These are phyloP conservation scores for Silvanus unidentatus DNA, from an alignment of 2,888 invertebrate species.

Conservation along the genomic window DNA sequence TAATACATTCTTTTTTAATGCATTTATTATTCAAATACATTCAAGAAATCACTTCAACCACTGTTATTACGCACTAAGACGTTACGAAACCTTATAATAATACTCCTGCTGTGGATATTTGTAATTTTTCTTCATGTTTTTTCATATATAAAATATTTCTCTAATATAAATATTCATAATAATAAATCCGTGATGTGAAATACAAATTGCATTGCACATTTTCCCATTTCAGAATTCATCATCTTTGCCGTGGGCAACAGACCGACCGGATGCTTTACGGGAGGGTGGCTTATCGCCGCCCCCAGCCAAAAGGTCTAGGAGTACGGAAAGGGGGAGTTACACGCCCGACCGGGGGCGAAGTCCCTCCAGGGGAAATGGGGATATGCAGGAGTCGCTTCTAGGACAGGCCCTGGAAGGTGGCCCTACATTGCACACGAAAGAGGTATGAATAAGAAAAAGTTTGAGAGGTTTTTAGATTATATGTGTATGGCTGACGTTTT, in stretches of 20 bases:
- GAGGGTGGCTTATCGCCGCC: conserved; percentile 59
- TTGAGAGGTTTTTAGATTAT: conserved; percentile 3
- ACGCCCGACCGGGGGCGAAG: conserved; percentile 50
- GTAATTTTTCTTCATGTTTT: too few relatives aligned
- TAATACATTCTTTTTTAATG: background rate
- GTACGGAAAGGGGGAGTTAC: conserved; percentile 50
- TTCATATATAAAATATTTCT: too few relatives aligned
- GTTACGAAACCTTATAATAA: too few relatives aligned
- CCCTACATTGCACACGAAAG: conserved; percentile 59
- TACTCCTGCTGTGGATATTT: too few relatives aligned
- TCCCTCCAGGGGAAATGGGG: conserved; percentile 59
- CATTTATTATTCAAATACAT: conserved; percentile 16
- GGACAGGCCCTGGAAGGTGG: conserved; percentile 73
- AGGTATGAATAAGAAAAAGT: conserved; percentile 22
- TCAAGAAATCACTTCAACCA: conserved; percentile 13
- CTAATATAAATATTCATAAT: too few relatives aligned
- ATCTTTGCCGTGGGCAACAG: conserved; percentile 59
- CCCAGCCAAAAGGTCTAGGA: conserved; percentile 65
- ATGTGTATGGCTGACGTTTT: too few relatives aligned
- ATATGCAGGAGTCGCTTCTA: conserved; percentile 66
- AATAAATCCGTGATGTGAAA: too few relatives aligned
- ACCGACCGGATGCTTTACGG: conserved; percentile 42
- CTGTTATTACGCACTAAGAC: conserved; percentile 4
- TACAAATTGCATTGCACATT: too few relatives aligned
- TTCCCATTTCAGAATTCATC: conserved; percentile 48